phyloP scores from a whole-genome alignment of 2,113 vertebrate species.

The Tragelaphus buxtoni region DNA sequence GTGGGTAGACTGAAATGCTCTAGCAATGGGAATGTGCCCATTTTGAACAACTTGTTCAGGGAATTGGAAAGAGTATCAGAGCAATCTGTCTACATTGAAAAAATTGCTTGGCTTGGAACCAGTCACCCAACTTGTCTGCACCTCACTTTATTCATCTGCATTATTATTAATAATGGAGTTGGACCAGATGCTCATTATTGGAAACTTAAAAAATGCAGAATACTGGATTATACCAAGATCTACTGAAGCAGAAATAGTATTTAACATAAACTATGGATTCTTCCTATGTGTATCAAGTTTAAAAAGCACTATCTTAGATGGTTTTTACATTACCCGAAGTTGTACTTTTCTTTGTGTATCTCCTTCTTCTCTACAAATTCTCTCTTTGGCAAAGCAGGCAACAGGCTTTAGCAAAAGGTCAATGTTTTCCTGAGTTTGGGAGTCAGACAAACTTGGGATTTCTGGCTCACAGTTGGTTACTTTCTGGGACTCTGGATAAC shows the following conservation, averaged over 20 bases:
- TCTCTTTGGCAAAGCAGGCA: not conserved
- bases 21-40: not conserved
- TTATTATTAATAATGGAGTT: conserved; percentile 1
- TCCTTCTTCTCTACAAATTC: not conserved
- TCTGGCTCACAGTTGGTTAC: not conserved
- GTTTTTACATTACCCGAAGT: not conserved
- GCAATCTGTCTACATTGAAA: not conserved
- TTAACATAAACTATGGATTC: not conserved
- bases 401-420: not conserved
- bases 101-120: not conserved
- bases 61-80: not conserved
- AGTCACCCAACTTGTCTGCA: not conserved
- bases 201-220: not conserved
- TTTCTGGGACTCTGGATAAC: not conserved
- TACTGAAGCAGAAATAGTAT: not conserved
- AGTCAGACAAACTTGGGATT: not conserved
- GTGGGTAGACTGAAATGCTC: not conserved
- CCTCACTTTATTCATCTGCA: not conserved
- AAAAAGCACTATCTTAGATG: not conserved
- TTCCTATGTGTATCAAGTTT: not conserved
- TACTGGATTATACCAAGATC: not conserved
- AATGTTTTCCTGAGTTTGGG: not conserved
- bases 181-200: not conserved
- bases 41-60: not conserved
- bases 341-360: not conserved